These are phyloP conservation scores for Troilus luridus DNA, from an alignment of 2,888 invertebrate genomes.

Conservation along the genomic window DNA sequence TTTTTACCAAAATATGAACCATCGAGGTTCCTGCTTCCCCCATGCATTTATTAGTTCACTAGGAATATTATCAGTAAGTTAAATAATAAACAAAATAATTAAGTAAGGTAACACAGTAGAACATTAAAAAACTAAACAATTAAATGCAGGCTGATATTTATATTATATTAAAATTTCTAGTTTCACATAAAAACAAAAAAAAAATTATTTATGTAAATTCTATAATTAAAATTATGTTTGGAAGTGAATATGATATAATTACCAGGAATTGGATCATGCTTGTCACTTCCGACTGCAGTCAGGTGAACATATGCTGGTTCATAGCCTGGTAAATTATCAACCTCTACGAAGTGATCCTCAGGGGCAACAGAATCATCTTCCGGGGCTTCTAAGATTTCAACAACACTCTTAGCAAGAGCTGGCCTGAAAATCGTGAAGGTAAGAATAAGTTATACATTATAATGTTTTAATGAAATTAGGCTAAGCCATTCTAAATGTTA, in stretches of 20 bases:
- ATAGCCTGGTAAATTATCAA: slow-evolving; percentile 89
- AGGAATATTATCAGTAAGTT: too few relatives aligned
- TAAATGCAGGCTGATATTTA: too few relatives aligned
- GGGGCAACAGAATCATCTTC: slow-evolving; percentile 83
- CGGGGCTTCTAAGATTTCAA: slow-evolving; percentile 91
- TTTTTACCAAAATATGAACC: too few relatives aligned
- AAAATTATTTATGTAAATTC: not conserved
- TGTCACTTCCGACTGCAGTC: slow-evolving; percentile 28
- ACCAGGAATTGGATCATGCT: slow-evolving; percentile 53
- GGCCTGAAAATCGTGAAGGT: slow-evolving; percentile 68
- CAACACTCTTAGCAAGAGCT: slow-evolving; percentile 77
- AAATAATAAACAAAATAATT: too few relatives aligned
- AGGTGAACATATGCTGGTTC: slow-evolving; percentile 70
- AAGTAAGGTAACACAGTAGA: too few relatives aligned
- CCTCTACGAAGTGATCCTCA: slow-evolving; percentile 88
- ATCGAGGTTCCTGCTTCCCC: too few relatives aligned
- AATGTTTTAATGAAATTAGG: too few relatives aligned
- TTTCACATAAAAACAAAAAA: not conserved
- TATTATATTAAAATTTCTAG: not conserved
- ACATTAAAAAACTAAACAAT: too few relatives aligned
- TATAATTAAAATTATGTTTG: not conserved
- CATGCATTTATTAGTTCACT: too few relatives aligned
- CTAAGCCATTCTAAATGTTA: too few relatives aligned
- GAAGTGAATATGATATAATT: not conserved
- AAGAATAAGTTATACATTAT: not conserved